Percentiles rank a stretch among this genome's conserved stretches.
Evolutionary conservation across 2,113 vertebrate genomes (phyloP).

Genomic region (Channa maculata): DNA sequence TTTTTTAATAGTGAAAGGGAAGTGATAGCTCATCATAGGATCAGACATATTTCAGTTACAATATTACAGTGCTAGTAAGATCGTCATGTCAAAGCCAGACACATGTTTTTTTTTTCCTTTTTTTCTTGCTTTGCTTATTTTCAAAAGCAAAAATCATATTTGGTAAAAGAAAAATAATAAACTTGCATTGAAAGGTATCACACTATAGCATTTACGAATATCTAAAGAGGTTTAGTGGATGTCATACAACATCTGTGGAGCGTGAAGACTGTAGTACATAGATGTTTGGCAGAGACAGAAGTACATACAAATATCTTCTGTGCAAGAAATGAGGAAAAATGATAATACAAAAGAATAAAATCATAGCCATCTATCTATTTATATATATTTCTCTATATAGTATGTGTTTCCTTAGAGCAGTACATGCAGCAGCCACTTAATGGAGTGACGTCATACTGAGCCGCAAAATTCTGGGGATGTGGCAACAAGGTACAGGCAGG

Average conservation of each 20-base stretch:
- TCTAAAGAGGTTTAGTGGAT: conserved; percentile 81
- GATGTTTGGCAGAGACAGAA: conserved; percentile 81
- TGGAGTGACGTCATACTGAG: conserved; percentile 84
- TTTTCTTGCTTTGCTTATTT: conserved; percentile 65
- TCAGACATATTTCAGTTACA: conserved; percentile 86
- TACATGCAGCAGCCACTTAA: conserved; percentile 87
- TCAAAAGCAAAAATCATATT: conserved; percentile 73
- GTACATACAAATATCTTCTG: conserved; percentile 82
- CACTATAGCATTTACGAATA: conserved; percentile 87
- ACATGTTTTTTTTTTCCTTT: conserved; percentile 63
- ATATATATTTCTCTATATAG: conserved; percentile 87
- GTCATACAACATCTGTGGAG: conserved; percentile 78
- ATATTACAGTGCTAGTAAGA: conserved; percentile 86
- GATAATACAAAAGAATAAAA: conserved; percentile 84
- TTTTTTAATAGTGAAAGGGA: conserved; percentile 75
- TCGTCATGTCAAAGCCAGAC: conserved; percentile 84
- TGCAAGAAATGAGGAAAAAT: conserved; percentile 81
- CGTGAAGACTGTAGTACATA: conserved; percentile 77
- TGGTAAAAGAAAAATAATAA: conserved; percentile 63
- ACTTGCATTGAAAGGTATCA: conserved; percentile 80
- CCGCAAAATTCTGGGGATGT: conserved; percentile 76
- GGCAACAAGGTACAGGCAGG: conserved; percentile 79
- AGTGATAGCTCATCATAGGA: conserved; percentile 82
- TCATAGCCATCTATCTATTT: conserved; percentile 86
- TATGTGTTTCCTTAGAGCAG: conserved; percentile 85